These are phyloP conservation scores for Phrynosoma blainvillii DNA, from an alignment of 2,113 vertebrate genomes.

Conservation along the genomic window DNA sequence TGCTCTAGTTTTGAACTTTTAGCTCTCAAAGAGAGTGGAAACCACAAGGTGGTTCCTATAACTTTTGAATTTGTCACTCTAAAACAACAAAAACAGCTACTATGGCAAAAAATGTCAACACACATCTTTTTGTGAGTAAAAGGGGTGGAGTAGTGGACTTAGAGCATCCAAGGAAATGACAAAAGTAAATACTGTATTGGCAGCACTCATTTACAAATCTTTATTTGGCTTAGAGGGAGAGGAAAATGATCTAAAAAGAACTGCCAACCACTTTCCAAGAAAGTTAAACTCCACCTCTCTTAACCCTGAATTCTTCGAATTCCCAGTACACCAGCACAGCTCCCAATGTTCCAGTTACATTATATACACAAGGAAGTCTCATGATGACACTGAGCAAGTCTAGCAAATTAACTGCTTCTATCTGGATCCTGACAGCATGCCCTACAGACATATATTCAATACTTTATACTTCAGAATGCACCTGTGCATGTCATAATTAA, in stretches of 20 bases:
- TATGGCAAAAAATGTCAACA: background rate
- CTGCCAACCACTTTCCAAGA: constrained; percentile 1
- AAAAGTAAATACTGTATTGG: constrained; percentile 15
- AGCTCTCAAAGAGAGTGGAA: background rate
- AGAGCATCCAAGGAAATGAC: background rate
- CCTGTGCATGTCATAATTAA: too few species aligned
- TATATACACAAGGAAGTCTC: background rate
- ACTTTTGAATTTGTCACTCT: background rate
- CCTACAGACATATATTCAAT: background rate
- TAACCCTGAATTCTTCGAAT: background rate
- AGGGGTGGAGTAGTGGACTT: background rate
- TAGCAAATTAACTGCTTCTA: background rate
- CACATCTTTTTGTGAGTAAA: background rate
- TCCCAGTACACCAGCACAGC: background rate
- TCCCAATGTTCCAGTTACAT: background rate
- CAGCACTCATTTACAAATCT: background rate
- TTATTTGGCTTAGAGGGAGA: background rate
- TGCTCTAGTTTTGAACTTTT: background rate
- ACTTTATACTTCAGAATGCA: background rate
- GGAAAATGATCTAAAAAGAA: background rate
- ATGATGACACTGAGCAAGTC: background rate
- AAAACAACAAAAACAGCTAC: background rate
- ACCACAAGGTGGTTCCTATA: background rate
- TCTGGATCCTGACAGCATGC: background rate
- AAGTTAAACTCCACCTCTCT: background rate